Conservation (phyloP, 2,888 invertebrate genomes). For the Sicus ferrugineus region DNA sequence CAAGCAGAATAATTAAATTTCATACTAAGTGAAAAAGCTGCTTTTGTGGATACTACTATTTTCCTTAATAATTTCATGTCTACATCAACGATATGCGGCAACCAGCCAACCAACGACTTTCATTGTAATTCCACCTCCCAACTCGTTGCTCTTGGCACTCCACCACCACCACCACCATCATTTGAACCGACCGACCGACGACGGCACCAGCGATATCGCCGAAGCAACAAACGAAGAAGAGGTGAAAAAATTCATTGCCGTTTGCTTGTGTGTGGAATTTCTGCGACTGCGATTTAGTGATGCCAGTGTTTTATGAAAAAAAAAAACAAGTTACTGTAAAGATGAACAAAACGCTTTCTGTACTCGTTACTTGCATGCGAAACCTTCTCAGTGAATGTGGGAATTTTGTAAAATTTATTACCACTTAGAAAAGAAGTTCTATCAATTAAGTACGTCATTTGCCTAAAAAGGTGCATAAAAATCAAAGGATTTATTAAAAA, state of each 20-base stretch:
- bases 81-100: slow-evolving; percentile 59
- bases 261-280: slow-evolving; percentile 28
- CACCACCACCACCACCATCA: background rate
- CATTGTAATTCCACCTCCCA: slow-evolving; percentile 42
- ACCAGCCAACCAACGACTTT: slow-evolving; percentile 55
- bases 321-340: too few relatives aligned
- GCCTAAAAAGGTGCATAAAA: too few relatives aligned
- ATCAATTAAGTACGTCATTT: too few relatives aligned
- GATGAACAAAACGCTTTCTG: too few relatives aligned
- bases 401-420: too few relatives aligned
- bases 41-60: slow-evolving; percentile 15
- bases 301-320: too few relatives aligned
- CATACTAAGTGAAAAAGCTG: slow-evolving; percentile 22
- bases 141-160: slow-evolving; percentile 10
- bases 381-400: too few relatives aligned
- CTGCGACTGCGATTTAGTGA: slow-evolving; percentile 40
- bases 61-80: slow-evolving; percentile 55
- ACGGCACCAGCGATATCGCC: background rate
- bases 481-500: too few relatives aligned
- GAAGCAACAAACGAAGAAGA: slow-evolving; percentile 24
- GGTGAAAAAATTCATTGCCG: slow-evolving; percentile 39
- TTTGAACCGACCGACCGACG: slow-evolving; percentile 17
- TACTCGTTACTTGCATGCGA: too few relatives aligned
- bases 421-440: too few relatives aligned
- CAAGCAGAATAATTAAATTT: background rate